Conservation (phyloP, 2,888 invertebrate genomes). For the Tipula unca region DNA sequence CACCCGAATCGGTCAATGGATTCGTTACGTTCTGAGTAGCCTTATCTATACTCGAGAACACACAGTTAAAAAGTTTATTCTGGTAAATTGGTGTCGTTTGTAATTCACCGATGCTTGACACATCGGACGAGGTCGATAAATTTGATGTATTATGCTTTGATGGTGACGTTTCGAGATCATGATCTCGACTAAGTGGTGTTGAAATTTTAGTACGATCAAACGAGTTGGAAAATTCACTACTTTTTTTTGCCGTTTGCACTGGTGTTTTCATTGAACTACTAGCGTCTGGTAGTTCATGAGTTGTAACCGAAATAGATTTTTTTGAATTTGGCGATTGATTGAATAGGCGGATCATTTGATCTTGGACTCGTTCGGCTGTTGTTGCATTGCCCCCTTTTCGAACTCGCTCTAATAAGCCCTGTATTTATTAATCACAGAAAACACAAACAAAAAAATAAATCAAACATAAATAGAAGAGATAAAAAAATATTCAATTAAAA, state of each 20-base stretch:
- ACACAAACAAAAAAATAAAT: background rate
- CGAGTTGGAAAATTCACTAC: background rate
- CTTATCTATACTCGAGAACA: constrained; percentile 33
- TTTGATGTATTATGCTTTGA: constrained; percentile 19
- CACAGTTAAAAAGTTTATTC: constrained; percentile 31
- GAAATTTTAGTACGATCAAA: constrained; percentile 1
- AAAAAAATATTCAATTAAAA: background rate
- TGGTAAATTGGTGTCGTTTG: constrained; percentile 25
- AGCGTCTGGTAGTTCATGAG: background rate
- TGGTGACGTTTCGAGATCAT: background rate
- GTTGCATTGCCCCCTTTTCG: constrained; percentile 58
- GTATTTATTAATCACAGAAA: constrained; percentile 22
- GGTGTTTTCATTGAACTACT: background rate
- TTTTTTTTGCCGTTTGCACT: background rate
- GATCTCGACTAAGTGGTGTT: background rate
- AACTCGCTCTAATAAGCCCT: constrained; percentile 65
- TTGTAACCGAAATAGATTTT: background rate
- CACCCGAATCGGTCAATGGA: constrained; percentile 37
- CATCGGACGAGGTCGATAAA: constrained; percentile 23
- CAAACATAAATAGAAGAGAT: background rate
- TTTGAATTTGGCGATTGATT: constrained; percentile 26
- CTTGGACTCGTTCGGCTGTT: constrained; percentile 60
- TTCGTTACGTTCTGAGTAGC: constrained; percentile 26
- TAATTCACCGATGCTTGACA: constrained; percentile 22
- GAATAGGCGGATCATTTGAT: constrained; percentile 50